Conservation (phyloP, 2,113 vertebrate genomes). For the Vulpes ferrilata region DNA sequence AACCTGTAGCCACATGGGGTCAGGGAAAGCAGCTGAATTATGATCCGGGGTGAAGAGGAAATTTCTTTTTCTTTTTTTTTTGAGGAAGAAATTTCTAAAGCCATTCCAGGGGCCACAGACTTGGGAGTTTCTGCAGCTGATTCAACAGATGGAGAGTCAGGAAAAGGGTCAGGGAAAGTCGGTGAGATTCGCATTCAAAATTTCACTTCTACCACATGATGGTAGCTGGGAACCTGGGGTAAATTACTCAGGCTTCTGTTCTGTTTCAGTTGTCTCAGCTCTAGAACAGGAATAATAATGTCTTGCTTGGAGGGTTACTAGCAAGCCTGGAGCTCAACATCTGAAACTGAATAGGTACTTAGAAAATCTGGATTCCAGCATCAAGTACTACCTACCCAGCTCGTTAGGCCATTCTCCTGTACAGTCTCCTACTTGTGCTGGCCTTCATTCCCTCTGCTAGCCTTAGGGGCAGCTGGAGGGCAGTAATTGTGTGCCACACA, state of each 20-base stretch:
- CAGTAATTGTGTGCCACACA: neutral
- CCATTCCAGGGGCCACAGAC: conserved; percentile 24
- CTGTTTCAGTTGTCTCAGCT: neutral
- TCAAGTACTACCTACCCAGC: neutral
- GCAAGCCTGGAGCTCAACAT: neutral
- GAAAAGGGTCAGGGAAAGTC: neutral
- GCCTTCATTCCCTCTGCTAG: neutral
- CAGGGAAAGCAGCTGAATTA: conserved; percentile 10
- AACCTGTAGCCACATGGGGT: neutral
- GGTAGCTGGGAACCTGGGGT: neutral
- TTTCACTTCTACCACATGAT: neutral
- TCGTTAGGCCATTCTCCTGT: neutral
- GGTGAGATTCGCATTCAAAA: neutral
- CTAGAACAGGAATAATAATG: neutral
- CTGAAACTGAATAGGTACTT: neutral
- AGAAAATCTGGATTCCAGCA: neutral
- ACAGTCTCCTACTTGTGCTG: neutral
- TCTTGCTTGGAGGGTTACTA: neutral
- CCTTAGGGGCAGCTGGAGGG: neutral
- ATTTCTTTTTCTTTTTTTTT: neutral
- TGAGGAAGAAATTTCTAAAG: conserved; percentile 33
- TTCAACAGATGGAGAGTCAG: neutral
- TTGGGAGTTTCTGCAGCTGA: conserved; percentile 42
- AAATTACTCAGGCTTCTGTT: neutral
- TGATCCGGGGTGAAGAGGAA: neutral